A percentile compares a stretch with the other conserved stretches of the same genome.
Evolutionary conservation across 2,797 vertebrate species (phyloP).

Genomic region (Nasua narica): DNA sequence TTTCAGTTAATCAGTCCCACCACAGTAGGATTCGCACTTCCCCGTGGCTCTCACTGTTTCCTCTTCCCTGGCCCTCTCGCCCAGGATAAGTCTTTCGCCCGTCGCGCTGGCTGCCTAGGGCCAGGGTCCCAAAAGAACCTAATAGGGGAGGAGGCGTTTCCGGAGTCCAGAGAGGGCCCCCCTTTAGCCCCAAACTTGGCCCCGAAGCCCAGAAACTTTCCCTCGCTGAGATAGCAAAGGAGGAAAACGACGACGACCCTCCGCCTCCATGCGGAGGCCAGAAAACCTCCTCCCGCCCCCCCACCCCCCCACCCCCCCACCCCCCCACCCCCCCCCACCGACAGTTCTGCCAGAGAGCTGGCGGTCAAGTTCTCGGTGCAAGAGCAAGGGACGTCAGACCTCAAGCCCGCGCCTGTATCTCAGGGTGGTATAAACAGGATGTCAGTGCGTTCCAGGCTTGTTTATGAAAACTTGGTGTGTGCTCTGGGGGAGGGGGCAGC

Average conservation of each 20-base stretch:
- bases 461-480: slow-evolving; percentile 32
- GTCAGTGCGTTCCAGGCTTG: slow-evolving; percentile 50
- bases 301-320: background rate
- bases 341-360: background rate
- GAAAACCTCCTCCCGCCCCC: background rate
- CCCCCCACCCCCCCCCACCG: background rate
- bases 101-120: background rate
- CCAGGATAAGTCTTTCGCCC: background rate
- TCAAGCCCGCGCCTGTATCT: background rate
- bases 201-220: background rate
- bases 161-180: background rate
- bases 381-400: background rate
- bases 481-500: background rate
- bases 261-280: background rate
- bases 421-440: slow-evolving; percentile 74
- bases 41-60: background rate
- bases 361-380: slow-evolving; percentile 15
- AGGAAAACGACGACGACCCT: background rate
- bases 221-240: background rate
- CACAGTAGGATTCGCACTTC: background rate
- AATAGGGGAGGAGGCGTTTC: background rate
- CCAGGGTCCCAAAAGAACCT: background rate
- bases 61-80: background rate
- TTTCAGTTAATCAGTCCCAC: background rate
- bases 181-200: background rate